These are phyloP conservation scores for Poliocrania exsul DNA, from an alignment of 2,797 vertebrate species.

Conservation along the genomic window DNA sequence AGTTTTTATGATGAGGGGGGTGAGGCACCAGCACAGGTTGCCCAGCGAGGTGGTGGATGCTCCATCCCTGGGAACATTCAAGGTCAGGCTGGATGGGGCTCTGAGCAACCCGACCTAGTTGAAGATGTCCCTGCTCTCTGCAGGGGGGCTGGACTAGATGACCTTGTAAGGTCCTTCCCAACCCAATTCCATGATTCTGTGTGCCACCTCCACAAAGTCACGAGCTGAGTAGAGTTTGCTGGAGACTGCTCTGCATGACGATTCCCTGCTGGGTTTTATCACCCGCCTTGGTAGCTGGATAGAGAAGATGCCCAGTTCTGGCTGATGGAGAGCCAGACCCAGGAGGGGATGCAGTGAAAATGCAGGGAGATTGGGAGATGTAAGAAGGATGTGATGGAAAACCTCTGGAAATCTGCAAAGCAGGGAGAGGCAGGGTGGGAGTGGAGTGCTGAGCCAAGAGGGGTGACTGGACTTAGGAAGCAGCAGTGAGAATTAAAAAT, in stretches of 20 bases:
- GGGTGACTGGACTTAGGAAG: not conserved
- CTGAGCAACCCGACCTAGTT: not conserved
- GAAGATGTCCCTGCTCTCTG: not conserved
- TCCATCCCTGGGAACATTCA: not conserved
- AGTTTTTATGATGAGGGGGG: not conserved
- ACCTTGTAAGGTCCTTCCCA: not conserved
- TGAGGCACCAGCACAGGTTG: not conserved
- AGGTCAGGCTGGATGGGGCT: not conserved
- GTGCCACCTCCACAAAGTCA: not conserved
- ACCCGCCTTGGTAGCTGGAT: not conserved
- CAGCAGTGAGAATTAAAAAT: not conserved
- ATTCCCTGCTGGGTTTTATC: not conserved
- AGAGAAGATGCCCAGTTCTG: not conserved
- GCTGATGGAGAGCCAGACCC: not conserved
- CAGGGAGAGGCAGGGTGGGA: not conserved
- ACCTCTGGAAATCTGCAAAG: not conserved
- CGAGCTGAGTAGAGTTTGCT: not conserved
- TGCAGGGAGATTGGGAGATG: accelerated
- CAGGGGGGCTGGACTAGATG: not conserved
- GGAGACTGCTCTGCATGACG: accelerated
- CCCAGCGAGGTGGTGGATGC: not conserved
- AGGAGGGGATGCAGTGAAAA: not conserved
- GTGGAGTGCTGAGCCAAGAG: not conserved
- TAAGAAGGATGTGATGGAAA: not conserved
- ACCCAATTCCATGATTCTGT: not conserved